These are phyloP conservation scores for Syrista parreyssii DNA, from an alignment of 2,888 invertebrate species.

Conservation along the genomic window DNA sequence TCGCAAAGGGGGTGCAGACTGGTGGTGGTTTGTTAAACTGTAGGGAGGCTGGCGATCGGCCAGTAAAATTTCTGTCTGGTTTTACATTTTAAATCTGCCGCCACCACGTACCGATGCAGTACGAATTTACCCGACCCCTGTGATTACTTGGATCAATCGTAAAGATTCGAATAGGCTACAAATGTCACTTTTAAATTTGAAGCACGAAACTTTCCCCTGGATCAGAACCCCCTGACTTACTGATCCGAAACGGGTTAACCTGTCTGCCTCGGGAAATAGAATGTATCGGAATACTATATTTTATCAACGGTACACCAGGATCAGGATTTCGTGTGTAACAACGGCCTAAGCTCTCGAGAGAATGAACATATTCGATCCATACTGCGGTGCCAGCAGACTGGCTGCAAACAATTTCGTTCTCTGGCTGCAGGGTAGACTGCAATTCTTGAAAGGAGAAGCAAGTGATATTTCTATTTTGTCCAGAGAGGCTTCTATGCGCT, in stretches of 20 bases:
- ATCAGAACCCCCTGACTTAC: neutral
- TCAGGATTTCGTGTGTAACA: neutral
- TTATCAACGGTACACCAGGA: neutral
- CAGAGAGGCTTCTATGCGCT: neutral
- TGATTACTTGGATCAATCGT: neutral
- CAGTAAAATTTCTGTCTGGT: constrained; percentile 34
- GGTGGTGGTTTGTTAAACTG: constrained; percentile 31
- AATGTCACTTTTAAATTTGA: no score
- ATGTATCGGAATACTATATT: neutral
- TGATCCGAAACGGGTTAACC: neutral
- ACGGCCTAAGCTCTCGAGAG: neutral
- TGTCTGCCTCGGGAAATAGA: neutral
- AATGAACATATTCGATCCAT: neutral
- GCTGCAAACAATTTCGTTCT: neutral
- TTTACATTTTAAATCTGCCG: constrained; percentile 11
- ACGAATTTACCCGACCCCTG: neutral
- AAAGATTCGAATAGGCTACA: neutral
- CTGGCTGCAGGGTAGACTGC: neutral
- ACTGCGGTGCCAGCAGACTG: neutral
- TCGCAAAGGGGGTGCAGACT: constrained; percentile 19
- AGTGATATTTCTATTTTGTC: neutral
- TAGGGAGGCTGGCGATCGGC: constrained; percentile 31
- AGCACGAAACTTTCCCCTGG: no score
- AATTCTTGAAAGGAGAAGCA: neutral
- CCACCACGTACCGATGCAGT: neutral